These are phyloP conservation scores for Sylvia borin DNA, from an alignment of 2,797 vertebrate species.

Conservation along the genomic window DNA sequence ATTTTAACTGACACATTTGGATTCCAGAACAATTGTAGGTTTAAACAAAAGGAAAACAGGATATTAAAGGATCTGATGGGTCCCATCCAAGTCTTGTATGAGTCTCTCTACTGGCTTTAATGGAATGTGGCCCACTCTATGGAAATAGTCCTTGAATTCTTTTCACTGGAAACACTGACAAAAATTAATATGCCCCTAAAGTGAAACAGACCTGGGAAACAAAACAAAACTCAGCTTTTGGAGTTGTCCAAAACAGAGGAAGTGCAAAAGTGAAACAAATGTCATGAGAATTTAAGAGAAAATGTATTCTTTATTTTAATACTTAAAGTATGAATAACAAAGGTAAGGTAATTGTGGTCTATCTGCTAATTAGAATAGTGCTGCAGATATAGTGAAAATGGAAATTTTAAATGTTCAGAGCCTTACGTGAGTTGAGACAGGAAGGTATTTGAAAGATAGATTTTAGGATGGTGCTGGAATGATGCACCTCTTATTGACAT, in stretches of 20 bases:
- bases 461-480: background rate
- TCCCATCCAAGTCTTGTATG: background rate
- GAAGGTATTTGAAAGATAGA: background rate
- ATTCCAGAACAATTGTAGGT: background rate
- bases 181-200: slow-evolving; percentile 36
- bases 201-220: slow-evolving; percentile 48
- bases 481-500: background rate
- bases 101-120: background rate
- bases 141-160: slow-evolving; percentile 40
- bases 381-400: background rate
- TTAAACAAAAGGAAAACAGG: slow-evolving; percentile 33
- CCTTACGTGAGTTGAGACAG: background rate
- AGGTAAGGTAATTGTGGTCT: background rate
- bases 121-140: slow-evolving; percentile 3
- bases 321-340: background rate
- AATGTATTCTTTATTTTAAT: background rate
- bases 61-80: slow-evolving; percentile 9
- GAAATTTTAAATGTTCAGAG: background rate
- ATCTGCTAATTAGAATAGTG: background rate
- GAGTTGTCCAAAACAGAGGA: background rate
- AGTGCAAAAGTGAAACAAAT: slow-evolving; percentile 17
- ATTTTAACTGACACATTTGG: background rate
- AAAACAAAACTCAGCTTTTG: slow-evolving; percentile 6
- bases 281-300: background rate
- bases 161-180: slow-evolving; percentile 13